Conservation (phyloP, 2,113 vertebrate species). For the Agapornis roseicollis region DNA sequence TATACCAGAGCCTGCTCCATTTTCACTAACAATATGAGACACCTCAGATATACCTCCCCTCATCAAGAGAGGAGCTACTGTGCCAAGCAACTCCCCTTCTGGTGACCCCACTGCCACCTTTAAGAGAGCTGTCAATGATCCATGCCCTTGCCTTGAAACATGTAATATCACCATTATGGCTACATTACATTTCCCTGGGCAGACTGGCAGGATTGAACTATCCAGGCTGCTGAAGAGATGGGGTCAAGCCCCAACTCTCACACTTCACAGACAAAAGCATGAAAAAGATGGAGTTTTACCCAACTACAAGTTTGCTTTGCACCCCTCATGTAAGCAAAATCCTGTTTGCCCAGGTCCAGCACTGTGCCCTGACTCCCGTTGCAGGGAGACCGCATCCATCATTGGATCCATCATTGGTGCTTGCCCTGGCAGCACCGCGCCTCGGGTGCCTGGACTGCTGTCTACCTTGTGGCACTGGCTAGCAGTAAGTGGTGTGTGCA, state of each 20-base stretch:
- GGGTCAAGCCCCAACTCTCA: background rate
- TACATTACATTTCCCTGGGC: background rate
- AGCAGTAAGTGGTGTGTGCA: background rate
- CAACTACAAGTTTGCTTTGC: background rate
- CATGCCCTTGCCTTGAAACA: background rate
- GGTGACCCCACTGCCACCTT: background rate
- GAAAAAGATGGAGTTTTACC: background rate
- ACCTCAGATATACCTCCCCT: background rate
- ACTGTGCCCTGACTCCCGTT: background rate
- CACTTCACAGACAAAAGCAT: background rate
- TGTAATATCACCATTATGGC: rapidly evolving
- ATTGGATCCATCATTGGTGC: background rate
- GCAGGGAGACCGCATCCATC: background rate
- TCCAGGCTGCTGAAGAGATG: background rate
- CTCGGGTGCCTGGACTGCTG: background rate
- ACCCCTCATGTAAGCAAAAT: background rate
- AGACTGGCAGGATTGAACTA: background rate
- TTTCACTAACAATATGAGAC: background rate
- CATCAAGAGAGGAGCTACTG: background rate
- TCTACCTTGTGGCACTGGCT: background rate
- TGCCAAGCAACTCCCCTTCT: background rate
- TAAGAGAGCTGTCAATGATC: background rate
- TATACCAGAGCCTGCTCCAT: background rate
- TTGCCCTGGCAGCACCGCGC: background rate
- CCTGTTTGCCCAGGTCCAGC: background rate